Percentiles rank a stretch among this genome's conserved stretches.
These are phyloP conservation scores for Pyralis farinalis DNA, from an alignment of 2,888 invertebrate genomes.

Conservation along the genomic window DNA sequence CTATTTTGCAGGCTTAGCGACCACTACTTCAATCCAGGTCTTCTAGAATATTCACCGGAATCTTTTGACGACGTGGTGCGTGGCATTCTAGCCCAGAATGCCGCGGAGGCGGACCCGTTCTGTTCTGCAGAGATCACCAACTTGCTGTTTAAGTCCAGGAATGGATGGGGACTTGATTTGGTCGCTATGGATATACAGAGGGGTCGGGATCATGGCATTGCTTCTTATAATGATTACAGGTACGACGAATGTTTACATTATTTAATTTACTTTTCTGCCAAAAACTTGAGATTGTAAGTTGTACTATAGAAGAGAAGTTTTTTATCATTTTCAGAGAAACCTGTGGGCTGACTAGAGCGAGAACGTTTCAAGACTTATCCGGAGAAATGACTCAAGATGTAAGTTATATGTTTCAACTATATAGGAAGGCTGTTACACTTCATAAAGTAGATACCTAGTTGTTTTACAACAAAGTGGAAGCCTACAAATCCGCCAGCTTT, in stretches of 20 bases:
- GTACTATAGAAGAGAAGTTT: too few relatives aligned
- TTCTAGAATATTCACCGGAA: constrained; percentile 68
- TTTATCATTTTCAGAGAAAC: constrained; percentile 83
- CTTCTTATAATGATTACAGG: constrained; percentile 84
- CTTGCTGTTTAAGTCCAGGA: constrained; percentile 66
- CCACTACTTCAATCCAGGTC: constrained; percentile 77
- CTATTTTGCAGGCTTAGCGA: constrained; percentile 69
- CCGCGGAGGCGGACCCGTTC: constrained; percentile 79
- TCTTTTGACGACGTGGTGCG: constrained; percentile 78
- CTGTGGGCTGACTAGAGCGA: constrained; percentile 86
- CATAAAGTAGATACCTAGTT: not conserved
- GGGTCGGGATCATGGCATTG: constrained; percentile 84
- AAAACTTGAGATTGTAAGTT: too few relatives aligned
- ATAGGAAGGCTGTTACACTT: too few relatives aligned
- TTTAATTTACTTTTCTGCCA: too few relatives aligned
- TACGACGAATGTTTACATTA: too few relatives aligned
- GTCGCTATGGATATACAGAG: constrained; percentile 84
- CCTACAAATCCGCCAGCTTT: too few relatives aligned
- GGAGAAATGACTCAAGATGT: constrained; percentile 85
- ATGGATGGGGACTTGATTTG: constrained; percentile 81
- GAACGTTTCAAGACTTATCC: constrained; percentile 84
- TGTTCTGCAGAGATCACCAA: constrained; percentile 72
- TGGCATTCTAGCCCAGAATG: constrained; percentile 77
- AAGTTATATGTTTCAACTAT: too few relatives aligned
- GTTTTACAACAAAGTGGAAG: too few relatives aligned